phyloP scores from a whole-genome alignment of 2,797 vertebrate species.

The Pelodytes ibericus region DNA sequence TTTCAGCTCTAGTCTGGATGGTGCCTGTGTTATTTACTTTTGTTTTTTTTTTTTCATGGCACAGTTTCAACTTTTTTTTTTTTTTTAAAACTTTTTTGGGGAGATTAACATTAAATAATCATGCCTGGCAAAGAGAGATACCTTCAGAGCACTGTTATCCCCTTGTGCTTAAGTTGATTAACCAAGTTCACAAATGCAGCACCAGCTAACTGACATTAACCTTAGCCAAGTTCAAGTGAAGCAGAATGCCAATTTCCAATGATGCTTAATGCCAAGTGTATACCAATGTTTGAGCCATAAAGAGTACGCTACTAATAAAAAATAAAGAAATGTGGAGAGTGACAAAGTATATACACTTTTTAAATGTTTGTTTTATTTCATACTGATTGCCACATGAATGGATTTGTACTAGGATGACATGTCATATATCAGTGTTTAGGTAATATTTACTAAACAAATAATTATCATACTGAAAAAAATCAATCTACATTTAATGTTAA shows the following conservation, averaged over 20 bases:
- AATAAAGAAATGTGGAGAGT: no score
- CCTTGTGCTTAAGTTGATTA: not conserved
- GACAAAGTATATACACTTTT: no score
- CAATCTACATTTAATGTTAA: no score
- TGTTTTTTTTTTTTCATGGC: not conserved
- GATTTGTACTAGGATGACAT: no score
- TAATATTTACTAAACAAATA: no score
- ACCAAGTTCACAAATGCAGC: not conserved
- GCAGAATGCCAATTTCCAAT: conserved; percentile 19
- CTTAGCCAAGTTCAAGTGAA: conserved; percentile 5
- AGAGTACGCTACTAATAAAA: not conserved
- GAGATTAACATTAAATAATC: not conserved
- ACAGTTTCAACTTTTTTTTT: not conserved
- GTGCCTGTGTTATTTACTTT: no score
- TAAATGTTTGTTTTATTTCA: no score
- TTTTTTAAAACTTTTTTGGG: not conserved
- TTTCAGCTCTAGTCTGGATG: no score
- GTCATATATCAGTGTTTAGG: no score
- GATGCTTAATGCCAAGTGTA: not conserved
- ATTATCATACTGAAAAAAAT: no score
- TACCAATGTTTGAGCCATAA: not conserved
- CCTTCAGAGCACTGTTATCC: no score
- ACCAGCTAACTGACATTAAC: not conserved
- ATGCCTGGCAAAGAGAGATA: not conserved
- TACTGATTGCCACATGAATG: no score